A percentile compares a stretch with the other conserved stretches of the same genome.
phyloP scores from a whole-genome alignment of 2,797 vertebrate genomes.

The Rhincodon typus region DNA sequence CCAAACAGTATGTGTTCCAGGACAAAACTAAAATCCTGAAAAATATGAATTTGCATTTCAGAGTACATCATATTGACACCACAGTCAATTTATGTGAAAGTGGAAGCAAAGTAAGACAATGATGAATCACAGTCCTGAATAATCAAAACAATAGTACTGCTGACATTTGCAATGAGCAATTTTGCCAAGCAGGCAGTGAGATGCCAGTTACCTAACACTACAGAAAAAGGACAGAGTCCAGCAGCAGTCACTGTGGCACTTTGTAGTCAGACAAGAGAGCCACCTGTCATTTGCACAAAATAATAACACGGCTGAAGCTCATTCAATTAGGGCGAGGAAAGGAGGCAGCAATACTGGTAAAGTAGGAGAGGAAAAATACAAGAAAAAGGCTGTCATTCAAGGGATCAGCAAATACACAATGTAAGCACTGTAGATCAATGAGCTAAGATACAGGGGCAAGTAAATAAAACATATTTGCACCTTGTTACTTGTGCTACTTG shows the following conservation, averaged over 20 bases:
- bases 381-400: neutral
- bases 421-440: neutral
- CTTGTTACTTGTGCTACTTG: too few species aligned
- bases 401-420: neutral
- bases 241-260: neutral
- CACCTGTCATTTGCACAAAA: conserved; percentile 14
- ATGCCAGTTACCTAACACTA: conserved; percentile 19
- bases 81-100: conserved; percentile 11
- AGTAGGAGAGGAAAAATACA: neutral
- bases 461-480: neutral
- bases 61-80: conserved; percentile 27
- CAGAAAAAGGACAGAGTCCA: conserved; percentile 19
- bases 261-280: conserved; percentile 29
- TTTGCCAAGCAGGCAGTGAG: conserved; percentile 7
- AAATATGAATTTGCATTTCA: conserved; percentile 25
- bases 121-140: neutral
- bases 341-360: neutral
- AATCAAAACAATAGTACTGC: conserved; percentile 15
- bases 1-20: neutral
- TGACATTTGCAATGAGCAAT: conserved; percentile 29
- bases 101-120: neutral
- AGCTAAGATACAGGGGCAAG: neutral
- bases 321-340: neutral
- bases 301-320: conserved; percentile 22
- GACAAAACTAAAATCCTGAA: neutral